Conservation (phyloP, 2,797 vertebrate species). For the Danio jaintianensis region DNA sequence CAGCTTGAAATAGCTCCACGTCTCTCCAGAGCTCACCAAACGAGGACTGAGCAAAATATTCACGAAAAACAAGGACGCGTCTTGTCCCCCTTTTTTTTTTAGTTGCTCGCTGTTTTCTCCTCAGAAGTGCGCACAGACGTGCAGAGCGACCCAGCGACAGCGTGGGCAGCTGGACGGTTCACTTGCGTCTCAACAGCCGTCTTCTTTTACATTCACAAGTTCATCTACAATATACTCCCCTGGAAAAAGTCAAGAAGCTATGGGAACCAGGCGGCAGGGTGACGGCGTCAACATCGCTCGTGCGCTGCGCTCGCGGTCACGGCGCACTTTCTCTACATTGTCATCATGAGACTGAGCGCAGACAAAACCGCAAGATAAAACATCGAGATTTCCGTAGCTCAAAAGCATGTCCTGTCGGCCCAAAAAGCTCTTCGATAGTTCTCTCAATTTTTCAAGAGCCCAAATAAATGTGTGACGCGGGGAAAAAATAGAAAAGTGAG, state of each 20-base stretch:
- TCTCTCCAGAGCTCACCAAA: slow-evolving; percentile 49
- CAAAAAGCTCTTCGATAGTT: slow-evolving; percentile 49
- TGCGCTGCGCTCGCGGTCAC: slow-evolving; percentile 64
- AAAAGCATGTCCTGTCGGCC: slow-evolving; percentile 36
- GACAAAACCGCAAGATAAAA: slow-evolving; percentile 52
- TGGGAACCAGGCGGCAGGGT: slow-evolving; percentile 56
- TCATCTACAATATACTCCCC: slow-evolving; percentile 69
- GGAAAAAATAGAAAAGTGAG: slow-evolving; percentile 19
- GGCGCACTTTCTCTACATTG: slow-evolving; percentile 73
- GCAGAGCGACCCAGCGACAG: slow-evolving; percentile 45
- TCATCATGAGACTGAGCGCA: slow-evolving; percentile 56
- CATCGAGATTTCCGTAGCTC: slow-evolving; percentile 26
- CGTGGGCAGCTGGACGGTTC: slow-evolving; percentile 69
- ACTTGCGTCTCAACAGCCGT: slow-evolving; percentile 63
- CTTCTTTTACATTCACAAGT: slow-evolving; percentile 79
- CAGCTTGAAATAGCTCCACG: slow-evolving; percentile 69
- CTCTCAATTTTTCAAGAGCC: slow-evolving; percentile 43
- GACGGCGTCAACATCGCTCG: slow-evolving; percentile 68
- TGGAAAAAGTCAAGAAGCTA: slow-evolving; percentile 57
- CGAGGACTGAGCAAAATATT: slow-evolving; percentile 43
- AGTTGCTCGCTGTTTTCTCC: slow-evolving; percentile 50
- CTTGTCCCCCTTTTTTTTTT: slow-evolving; percentile 59
- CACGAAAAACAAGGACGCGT: slow-evolving; percentile 66
- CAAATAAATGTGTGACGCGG: slow-evolving; percentile 36
- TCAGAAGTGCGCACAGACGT: slow-evolving; percentile 50